These are phyloP conservation scores for Beroe forskalii DNA, from an alignment of 37 sponge, comb jelly and placozoan species.

Conservation along the genomic window DNA sequence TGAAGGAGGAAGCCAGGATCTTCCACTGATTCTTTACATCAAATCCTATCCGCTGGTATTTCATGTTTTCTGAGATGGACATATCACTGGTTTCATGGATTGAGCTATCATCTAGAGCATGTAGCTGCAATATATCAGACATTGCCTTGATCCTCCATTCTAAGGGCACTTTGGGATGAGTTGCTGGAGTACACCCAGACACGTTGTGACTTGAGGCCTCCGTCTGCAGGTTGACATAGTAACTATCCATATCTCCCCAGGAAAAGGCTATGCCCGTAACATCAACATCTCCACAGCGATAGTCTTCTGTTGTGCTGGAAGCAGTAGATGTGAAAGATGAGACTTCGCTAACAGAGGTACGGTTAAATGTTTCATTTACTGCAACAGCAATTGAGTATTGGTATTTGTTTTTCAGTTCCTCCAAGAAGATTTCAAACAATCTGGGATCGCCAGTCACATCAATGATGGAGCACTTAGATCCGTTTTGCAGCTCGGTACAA, in stretches of 20 bases:
- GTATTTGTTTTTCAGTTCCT: constrained; percentile 75
- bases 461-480: constrained; percentile 73
- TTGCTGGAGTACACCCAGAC: constrained; percentile 28
- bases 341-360: constrained; percentile 54
- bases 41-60: constrained; percentile 69
- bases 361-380: constrained; percentile 7
- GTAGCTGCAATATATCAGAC: not conserved
- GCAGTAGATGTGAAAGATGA: not conserved
- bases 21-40: constrained; percentile 80
- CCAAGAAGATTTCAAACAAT: constrained; percentile 75
- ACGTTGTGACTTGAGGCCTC: not conserved
- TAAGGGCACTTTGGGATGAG: not conserved
- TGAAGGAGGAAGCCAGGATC: constrained; percentile 68
- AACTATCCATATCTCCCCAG: constrained; percentile 81
- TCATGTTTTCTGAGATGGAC: not conserved
- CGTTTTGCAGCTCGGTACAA: not conserved
- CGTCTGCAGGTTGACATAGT: constrained; percentile 69
- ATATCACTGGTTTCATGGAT: not conserved
- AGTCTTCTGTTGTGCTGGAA: too few relatives aligned
- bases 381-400: constrained; percentile 77
- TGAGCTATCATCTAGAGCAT: not conserved
- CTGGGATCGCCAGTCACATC: constrained; percentile 74
- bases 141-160: not conserved
- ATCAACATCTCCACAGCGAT: constrained; percentile 66
- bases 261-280: constrained; percentile 82